A percentile compares a stretch with the other conserved stretches of the same genome.
Evolutionary conservation across 1,140 invertebrate genomes (phyloP).

Genomic region (Sycophila sp.): DNA sequence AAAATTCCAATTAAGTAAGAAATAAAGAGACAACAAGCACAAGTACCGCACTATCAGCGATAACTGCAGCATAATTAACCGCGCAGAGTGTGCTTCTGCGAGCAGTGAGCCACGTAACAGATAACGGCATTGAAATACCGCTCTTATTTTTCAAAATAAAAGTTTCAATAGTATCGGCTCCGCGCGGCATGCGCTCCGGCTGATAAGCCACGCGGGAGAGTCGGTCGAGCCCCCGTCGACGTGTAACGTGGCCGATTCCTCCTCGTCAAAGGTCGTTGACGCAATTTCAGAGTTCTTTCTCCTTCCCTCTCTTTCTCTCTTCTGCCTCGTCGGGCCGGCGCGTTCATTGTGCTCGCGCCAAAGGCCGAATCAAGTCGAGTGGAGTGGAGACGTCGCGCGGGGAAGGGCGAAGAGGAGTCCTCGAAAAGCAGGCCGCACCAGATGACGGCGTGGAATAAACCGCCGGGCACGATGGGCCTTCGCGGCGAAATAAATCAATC

Average conservation of each 20-base stretch:
- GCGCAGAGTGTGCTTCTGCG: too few relatives aligned
- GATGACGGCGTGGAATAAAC: too few relatives aligned
- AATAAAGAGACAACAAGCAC: too few relatives aligned
- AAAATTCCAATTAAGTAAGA: too few relatives aligned
- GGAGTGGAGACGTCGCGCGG: too few relatives aligned
- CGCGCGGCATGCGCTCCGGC: neutral
- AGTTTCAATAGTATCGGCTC: neutral
- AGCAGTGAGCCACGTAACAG: neutral
- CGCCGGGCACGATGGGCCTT: too few relatives aligned
- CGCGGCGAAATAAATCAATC: constrained; percentile 35
- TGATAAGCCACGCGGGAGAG: neutral
- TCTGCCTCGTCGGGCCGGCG: too few relatives aligned
- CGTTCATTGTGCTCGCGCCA: constrained; percentile 9
- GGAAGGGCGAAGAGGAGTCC: too few relatives aligned
- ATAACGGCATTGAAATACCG: neutral
- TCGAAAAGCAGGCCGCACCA: too few relatives aligned
- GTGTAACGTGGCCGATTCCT: neutral
- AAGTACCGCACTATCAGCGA: too few relatives aligned
- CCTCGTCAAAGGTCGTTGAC: neutral
- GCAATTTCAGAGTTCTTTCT: neutral
- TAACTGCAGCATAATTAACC: too few relatives aligned
- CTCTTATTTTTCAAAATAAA: constrained; percentile 6
- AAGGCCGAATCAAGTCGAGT: too few relatives aligned
- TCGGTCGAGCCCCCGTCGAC: constrained; percentile 10
- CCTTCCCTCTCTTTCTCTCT: neutral